phyloP scores from a whole-genome alignment of 2,888 invertebrate genomes.

The Cantharis rufa region DNA sequence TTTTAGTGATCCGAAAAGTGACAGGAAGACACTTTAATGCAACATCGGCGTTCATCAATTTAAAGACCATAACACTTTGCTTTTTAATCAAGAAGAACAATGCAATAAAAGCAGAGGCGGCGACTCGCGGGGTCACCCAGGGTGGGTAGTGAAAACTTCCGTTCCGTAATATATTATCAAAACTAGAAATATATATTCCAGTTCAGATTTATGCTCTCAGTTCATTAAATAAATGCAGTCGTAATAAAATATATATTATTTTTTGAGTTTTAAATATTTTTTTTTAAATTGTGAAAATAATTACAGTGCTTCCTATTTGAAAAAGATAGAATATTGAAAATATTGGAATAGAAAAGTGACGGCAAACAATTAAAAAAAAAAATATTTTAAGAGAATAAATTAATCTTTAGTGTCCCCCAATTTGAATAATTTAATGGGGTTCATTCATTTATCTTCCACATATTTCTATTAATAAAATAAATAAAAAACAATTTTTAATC shows the following conservation, averaged over 20 bases:
- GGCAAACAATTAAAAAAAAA: no score
- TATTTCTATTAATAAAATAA: neutral
- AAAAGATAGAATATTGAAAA: no score
- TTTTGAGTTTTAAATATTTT: no score
- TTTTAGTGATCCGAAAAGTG: neutral
- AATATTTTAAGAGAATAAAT: neutral
- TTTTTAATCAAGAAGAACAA: neutral
- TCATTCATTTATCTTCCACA: neutral
- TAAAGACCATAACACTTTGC: neutral
- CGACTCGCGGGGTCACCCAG: neutral
- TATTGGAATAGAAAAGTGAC: neutral
- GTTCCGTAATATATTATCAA: neutral
- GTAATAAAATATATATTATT: no score
- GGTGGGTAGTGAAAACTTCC: neutral
- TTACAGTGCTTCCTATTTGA: no score
- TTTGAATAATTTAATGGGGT: neutral
- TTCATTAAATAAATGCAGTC: no score
- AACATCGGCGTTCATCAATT: neutral
- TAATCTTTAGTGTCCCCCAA: neutral
- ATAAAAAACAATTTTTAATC: neutral
- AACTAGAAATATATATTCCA: neutral
- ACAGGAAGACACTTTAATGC: neutral
- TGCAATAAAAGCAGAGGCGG: neutral
- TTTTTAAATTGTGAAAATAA: no score
- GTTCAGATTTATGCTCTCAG: no score